phyloP scores from a whole-genome alignment of 1,140 invertebrate genomes.

The Psix sp. region DNA sequence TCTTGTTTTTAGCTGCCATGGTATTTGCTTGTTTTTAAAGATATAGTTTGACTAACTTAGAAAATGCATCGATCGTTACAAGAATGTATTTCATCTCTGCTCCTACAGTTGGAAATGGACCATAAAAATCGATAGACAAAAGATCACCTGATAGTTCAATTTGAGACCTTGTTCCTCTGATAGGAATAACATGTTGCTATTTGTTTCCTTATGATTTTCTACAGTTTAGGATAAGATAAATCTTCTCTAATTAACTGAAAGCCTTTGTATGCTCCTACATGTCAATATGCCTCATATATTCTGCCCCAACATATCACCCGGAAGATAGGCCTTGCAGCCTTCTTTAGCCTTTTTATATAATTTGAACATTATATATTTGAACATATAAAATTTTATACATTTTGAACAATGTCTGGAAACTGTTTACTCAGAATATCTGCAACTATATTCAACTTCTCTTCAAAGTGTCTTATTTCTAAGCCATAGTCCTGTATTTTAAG shows the following conservation, averaged over 20 bases:
- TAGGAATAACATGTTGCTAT: conserved; percentile 22
- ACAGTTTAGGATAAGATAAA: conserved; percentile 16
- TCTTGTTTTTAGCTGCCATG: conserved; percentile 23
- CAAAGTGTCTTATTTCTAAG: not conserved
- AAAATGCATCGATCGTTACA: no score
- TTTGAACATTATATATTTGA: not conserved
- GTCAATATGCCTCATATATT: conserved; percentile 13
- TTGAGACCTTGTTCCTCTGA: conserved; percentile 24
- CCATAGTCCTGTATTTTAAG: conserved; percentile 17
- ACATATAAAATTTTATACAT: not conserved
- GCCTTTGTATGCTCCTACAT: conserved; percentile 4
- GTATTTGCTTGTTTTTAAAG: conserved; percentile 54
- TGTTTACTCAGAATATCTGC: conserved; percentile 7
- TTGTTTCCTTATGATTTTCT: not conserved
- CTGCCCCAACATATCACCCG: not conserved
- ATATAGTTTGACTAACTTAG: conserved; percentile 64
- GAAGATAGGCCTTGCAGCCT: not conserved
- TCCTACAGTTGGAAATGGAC: conserved; percentile 51
- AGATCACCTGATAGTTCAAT: conserved; percentile 1
- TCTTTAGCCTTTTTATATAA: not conserved
- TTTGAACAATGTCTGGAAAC: not conserved
- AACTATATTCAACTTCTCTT: conserved; percentile 9
- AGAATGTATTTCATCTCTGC: conserved; percentile 50
- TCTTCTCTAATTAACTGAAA: not conserved
- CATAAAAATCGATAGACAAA: conserved; percentile 63